Conservation (phyloP, 2,888 invertebrate genomes). For the Caenorhabditis panamensis region DNA sequence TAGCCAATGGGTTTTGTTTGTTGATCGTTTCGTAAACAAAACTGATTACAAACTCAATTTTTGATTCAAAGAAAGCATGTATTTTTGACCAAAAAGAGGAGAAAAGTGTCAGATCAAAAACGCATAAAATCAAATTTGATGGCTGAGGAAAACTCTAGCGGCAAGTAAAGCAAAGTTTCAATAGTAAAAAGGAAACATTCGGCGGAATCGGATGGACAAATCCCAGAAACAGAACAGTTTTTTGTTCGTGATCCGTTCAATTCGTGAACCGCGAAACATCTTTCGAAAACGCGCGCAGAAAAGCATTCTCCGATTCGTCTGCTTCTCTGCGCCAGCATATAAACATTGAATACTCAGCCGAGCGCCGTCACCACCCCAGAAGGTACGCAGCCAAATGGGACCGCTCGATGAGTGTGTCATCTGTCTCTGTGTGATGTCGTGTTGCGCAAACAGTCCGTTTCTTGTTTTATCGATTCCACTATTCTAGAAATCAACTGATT, state of each 20-base stretch:
- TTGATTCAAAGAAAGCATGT: no score
- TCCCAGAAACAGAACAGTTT: no score
- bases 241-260: not conserved
- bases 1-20: no score
- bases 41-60: no score
- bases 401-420: slow-evolving; percentile 48
- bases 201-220: no score
- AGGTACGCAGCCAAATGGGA: slow-evolving; percentile 63
- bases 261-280: slow-evolving; percentile 9
- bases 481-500: not conserved
- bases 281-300: slow-evolving; percentile 41
- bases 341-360: slow-evolving; percentile 60
- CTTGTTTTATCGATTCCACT: slow-evolving; percentile 51
- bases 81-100: no score
- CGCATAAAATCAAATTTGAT: not conserved
- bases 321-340: slow-evolving; percentile 29
- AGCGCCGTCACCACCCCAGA: slow-evolving; percentile 60
- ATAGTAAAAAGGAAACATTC: no score
- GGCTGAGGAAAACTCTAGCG: not conserved
- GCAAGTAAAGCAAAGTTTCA: no score
- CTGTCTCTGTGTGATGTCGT: slow-evolving; percentile 32
- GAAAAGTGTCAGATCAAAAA: not conserved
- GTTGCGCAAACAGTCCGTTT: slow-evolving; percentile 34
- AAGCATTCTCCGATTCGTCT: slow-evolving; percentile 30
- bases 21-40: no score